phyloP scores from a whole-genome alignment of 2,113 vertebrate species.

The Nothoprocta pentlandii region DNA sequence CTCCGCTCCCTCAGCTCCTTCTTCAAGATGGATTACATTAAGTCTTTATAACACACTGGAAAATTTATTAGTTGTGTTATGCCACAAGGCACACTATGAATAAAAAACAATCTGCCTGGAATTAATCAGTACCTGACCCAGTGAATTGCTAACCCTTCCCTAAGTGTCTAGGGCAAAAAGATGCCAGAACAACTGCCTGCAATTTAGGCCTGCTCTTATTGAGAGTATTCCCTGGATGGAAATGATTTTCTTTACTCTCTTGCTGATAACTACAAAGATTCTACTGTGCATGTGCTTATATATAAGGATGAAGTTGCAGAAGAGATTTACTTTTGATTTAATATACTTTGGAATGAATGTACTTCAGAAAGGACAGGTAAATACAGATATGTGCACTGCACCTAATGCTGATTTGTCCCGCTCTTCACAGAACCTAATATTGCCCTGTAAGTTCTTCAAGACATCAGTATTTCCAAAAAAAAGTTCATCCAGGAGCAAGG shows the following conservation, averaged over 20 bases:
- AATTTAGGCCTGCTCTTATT: background rate
- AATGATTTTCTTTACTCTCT: background rate
- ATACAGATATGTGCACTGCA: background rate
- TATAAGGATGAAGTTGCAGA: background rate
- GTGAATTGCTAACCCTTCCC: background rate
- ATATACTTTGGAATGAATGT: background rate
- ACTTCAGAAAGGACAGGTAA: background rate
- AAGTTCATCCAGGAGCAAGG: background rate
- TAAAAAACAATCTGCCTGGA: background rate
- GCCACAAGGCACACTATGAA: background rate
- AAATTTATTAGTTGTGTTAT: conserved; percentile 4
- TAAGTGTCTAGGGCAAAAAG: background rate
- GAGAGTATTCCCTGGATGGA: background rate
- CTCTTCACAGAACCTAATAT: background rate
- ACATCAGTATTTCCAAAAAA: background rate
- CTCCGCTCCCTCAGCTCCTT: too few relatives aligned
- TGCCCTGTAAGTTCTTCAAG: background rate
- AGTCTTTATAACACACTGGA: background rate
- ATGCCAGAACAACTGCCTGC: background rate
- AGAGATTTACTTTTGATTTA: background rate
- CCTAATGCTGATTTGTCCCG: background rate
- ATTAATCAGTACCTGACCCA: conserved; percentile 1
- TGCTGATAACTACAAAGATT: background rate
- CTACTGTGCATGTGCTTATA: background rate
- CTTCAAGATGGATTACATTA: background rate